Base-by-base conservation (phyloP, 2,113 vertebrate species). In the Antennarius striatus region DNA sequence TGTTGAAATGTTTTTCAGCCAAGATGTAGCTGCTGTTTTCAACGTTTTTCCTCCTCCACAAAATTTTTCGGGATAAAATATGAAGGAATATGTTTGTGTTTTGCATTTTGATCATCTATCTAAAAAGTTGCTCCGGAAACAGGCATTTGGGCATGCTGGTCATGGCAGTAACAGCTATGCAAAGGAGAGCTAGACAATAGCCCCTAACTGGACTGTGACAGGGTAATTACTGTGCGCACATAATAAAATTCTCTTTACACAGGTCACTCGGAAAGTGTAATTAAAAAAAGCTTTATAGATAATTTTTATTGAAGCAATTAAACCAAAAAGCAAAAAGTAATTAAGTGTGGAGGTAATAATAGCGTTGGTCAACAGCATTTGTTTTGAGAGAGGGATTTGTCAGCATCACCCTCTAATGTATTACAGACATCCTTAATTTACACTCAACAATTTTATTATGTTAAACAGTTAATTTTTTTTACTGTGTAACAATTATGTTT, bases 241-340 rank as follows among this genome's bases (percentile, higher is more conserved):
- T 97, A 96, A 96, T 95, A 94, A 97, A 97, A 95, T 93, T 91
- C 93, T 93, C 94, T 96, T 94, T 94, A 93, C 95, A 96, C 94
- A 97, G 96, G 96, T 98, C 96, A 96, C 91, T 93, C 92, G 91
- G 92, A 94, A 96, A 96, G 94, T 95, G 93, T 97, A 98, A 98
- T 98, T 97, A 97, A 97, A 98, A 22, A 98, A 96, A 95, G 94
- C 94, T 94, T 96, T 96, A 96, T 96, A 95, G 94, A 94, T 94
- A 93, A 95, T 94, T 95, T 97, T 96, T 96, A 96, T 96, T 95
- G 95, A 95, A 92, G 96, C 94, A 94, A 98, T 99, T 98, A 97
- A 96, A 98, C 94, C 95, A 95, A 96, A 98, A 97, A 96, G 92
- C 87, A 94, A 95, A 95, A 94, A 90, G 94, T 92, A 95, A 98